These are phyloP conservation scores for Mesorhabditis spiculigera DNA, from an alignment of 2,888 invertebrate species.

Conservation along the genomic window DNA sequence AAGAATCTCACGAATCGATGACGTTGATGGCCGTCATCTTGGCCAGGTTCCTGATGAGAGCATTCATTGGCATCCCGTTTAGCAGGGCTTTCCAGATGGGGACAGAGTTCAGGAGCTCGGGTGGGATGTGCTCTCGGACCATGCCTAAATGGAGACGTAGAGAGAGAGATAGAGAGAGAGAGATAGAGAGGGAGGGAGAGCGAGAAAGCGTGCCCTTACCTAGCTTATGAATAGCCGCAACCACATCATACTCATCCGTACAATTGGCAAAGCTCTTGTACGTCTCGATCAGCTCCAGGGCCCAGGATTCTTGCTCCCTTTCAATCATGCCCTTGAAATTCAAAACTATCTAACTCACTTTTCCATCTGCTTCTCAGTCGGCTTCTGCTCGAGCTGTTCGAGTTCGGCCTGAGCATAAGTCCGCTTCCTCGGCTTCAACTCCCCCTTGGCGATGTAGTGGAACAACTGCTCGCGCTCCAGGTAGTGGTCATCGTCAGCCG, in stretches of 20 bases:
- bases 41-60: constrained; percentile 60
- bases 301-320: constrained; percentile 12
- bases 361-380: constrained; percentile 23
- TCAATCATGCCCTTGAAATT: not conserved
- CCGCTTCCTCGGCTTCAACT: constrained; percentile 14
- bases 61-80: constrained; percentile 60
- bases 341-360: constrained; percentile 10
- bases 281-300: constrained; percentile 36
- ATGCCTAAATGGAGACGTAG: constrained; percentile 59
- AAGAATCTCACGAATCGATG: constrained; percentile 25
- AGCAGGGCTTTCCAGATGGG: constrained; percentile 60
- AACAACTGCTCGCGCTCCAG: constrained; percentile 45
- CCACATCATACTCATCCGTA: constrained; percentile 22
- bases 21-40: constrained; percentile 58
- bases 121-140: constrained; percentile 72
- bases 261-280: constrained; percentile 29
- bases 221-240: constrained; percentile 25
- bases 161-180: not conserved
- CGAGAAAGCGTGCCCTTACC: constrained; percentile 12
- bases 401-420: constrained; percentile 11
- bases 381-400: constrained; percentile 16
- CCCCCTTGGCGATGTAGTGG: constrained; percentile 40
- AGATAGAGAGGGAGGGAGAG: not conserved
- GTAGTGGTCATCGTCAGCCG: constrained; percentile 15
- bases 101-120: constrained; percentile 66